Evolutionary conservation across 2,113 vertebrate genomes (phyloP).

Genomic region (Vireo altiloquus): DNA sequence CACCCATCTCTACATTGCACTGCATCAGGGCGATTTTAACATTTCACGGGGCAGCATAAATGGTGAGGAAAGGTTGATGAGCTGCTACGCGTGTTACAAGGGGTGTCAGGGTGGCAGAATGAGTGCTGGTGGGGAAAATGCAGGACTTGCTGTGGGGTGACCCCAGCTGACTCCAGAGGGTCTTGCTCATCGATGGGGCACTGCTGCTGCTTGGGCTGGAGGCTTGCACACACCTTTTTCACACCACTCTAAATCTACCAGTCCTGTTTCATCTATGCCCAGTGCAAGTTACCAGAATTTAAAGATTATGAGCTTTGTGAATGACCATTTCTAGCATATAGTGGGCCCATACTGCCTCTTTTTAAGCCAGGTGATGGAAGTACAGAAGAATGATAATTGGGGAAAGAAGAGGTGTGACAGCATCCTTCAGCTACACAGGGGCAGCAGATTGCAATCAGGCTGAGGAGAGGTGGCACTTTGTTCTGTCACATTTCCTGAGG

Average conservation of each 20-base stretch:
- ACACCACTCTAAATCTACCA: neutral
- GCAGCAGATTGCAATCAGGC: neutral
- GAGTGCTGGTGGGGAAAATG: neutral
- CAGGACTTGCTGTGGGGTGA: neutral
- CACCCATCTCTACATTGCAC: neutral
- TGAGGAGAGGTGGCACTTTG: neutral
- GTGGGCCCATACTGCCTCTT: neutral
- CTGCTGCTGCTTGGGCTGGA: neutral
- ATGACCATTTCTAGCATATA: neutral
- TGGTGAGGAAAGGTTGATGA: neutral
- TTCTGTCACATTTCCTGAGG: neutral
- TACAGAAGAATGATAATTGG: neutral
- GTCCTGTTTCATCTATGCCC: neutral
- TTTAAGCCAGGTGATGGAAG: neutral
- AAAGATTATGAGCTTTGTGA: neutral
- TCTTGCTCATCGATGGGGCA: neutral
- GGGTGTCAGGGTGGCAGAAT: neutral
- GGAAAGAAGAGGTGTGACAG: neutral
- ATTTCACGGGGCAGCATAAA: neutral
- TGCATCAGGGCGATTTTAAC: neutral
- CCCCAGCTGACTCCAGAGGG: accelerated
- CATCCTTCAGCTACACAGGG: accelerated
- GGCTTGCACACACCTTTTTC: neutral
- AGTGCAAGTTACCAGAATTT: neutral
- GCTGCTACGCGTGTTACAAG: accelerated